phyloP scores from a whole-genome alignment of 2,888 invertebrate genomes.

The Tipula unca region DNA sequence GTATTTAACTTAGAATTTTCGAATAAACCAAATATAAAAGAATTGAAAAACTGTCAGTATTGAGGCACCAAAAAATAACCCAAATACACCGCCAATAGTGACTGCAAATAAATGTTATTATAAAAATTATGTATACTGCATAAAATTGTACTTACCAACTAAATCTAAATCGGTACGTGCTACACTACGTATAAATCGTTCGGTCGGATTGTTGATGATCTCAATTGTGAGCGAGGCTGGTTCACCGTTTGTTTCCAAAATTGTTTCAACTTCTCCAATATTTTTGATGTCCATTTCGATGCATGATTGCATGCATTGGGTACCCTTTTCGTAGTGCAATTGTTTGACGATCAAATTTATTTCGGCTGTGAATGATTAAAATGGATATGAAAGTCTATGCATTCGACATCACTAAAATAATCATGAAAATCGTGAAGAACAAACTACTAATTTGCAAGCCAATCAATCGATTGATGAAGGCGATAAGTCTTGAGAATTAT shows the following conservation, averaged over 20 bases:
- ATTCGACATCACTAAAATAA: too few relatives aligned
- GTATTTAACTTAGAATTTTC: conserved; percentile 23
- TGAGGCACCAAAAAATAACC: conserved; percentile 27
- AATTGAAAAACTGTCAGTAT: conserved; percentile 25
- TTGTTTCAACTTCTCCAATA: conserved; percentile 17
- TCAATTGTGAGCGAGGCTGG: conserved; percentile 21
- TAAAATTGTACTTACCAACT: conserved; percentile 21
- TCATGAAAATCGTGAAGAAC: too few relatives aligned
- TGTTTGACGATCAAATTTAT: conserved; percentile 21
- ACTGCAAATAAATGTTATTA: conserved; percentile 22
- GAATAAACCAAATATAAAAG: conserved; percentile 25
- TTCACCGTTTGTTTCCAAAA: neutral
- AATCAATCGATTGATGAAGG: too few relatives aligned
- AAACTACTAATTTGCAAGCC: too few relatives aligned
- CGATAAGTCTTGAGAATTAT: too few relatives aligned
- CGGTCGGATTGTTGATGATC: conserved; percentile 23
- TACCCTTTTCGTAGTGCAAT: conserved; percentile 20
- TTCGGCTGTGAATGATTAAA: neutral
- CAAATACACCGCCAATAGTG: conserved; percentile 25
- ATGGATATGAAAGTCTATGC: too few relatives aligned
- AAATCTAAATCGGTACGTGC: conserved; percentile 24
- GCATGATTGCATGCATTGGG: conserved; percentile 24
- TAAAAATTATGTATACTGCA: neutral
- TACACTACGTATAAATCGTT: conserved; percentile 24
- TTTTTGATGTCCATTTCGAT: conserved; percentile 23